Evolutionary conservation across 1,140 invertebrate species (phyloP), one percentile per base, ranked within the genome.

Genomic region (Sitodiplosis mosellana): DNA sequence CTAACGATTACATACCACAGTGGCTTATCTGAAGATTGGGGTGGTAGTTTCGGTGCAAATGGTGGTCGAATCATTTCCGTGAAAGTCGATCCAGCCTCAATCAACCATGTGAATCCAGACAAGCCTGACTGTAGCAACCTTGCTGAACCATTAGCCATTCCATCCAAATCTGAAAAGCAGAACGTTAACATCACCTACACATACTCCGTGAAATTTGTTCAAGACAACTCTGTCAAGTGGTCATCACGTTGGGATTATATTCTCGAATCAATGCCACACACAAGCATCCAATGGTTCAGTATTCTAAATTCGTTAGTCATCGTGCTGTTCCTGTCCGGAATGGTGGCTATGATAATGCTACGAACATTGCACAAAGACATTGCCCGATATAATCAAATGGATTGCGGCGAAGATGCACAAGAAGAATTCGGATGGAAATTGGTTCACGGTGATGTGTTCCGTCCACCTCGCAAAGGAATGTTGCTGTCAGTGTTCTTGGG

Each of bases 381-480:
- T 59, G 93, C 93, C 15, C 73, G 95, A 60, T 99, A 99, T 62
- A 99, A 98, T 72, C 93, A 90, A 72, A 89, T 89, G 73, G 87
- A 90, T 60, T 86, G 83, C 55, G 87, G 87, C 10, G 95, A 99
- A 70, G 94, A 98, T 73, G 92, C 92, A 11, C 76, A 79, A 71
- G 95, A 99, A 69, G 93, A 98, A 65, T 98, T 97, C 72, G 94
- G 95, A 18, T 99, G 95, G 95, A 99, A 99, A 69, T 69, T 99
- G 37, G 89, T 95, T 2, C 90, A 95, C 60, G 91, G 90, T 12
- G 90, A 95, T 67, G 88, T 94, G 0, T 95, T 95, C 65, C 68
- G 91, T 33, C 89, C 94, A 4, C 94, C 95, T n/a, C 74, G 89
- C 14, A 89, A 95, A 59, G 91, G 92, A 49, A 96, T 99, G 90